Conservation (phyloP, 1,140 invertebrate species). For the Drosophila nigromelanica region DNA sequence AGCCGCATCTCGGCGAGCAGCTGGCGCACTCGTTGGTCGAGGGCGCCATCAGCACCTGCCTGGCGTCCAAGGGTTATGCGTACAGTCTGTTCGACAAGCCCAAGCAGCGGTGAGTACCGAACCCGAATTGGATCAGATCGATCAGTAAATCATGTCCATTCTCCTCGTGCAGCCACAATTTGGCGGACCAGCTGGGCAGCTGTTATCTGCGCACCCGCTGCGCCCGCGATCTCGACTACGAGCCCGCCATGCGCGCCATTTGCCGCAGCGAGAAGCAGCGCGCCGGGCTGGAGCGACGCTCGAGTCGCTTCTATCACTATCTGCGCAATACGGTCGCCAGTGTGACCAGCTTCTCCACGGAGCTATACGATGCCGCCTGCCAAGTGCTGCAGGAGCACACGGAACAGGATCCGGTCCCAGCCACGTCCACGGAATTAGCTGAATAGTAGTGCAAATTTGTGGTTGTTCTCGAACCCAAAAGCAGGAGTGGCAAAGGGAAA, state of each 20-base stretch:
- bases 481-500: neutral
- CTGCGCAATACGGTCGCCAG: conserved; percentile 75
- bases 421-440: conserved; percentile 12
- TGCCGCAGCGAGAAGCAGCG: conserved; percentile 85
- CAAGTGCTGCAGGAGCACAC: conserved; percentile 41
- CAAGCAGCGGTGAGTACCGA: conserved; percentile 53
- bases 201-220: conserved; percentile 50
- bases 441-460: conserved; percentile 38
- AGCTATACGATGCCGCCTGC: conserved; percentile 66
- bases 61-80: conserved; percentile 57
- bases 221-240: conserved; percentile 85
- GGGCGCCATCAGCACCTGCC: conserved; percentile 57
- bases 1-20: conserved; percentile 58
- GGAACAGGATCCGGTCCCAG: neutral
- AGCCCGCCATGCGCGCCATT: conserved; percentile 85
- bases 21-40: conserved; percentile 74
- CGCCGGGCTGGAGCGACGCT: conserved; percentile 85
- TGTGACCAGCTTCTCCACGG: conserved; percentile 59
- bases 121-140: neutral
- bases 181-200: conserved; percentile 53
- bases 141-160: neutral
- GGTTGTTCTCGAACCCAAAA: neutral
- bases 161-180: conserved; percentile 24
- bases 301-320: conserved; percentile 87
- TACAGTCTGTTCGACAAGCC: conserved; percentile 77